These are phyloP conservation scores for Dolichallabes microphthalmus DNA, from an alignment of 2,113 vertebrate species.

Conservation along the genomic window DNA sequence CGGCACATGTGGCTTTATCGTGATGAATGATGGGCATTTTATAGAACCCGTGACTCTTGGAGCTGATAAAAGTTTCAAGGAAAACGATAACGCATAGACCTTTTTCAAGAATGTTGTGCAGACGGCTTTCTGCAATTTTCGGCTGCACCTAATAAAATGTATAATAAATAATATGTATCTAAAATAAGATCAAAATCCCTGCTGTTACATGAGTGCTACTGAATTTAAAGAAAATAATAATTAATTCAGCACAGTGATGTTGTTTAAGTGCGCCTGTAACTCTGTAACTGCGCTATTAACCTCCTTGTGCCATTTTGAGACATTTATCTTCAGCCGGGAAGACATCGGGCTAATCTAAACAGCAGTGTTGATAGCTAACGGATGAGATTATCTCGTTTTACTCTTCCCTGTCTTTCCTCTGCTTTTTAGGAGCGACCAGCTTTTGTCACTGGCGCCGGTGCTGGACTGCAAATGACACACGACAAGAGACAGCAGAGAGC, in stretches of 20 bases:
- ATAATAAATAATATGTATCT: not conserved
- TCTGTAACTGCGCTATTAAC: conserved; percentile 12
- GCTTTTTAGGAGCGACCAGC: conserved; percentile 65
- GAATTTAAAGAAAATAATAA: not conserved
- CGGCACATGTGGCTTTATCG: conserved; percentile 37
- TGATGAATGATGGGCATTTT: conserved; percentile 37
- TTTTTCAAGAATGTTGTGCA: not conserved
- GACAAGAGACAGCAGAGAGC: conserved; percentile 20
- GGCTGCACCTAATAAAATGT: not conserved
- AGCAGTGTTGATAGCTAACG: conserved; percentile 71
- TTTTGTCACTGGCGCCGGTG: conserved; percentile 75
- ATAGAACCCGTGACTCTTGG: not conserved
- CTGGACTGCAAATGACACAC: conserved; percentile 63
- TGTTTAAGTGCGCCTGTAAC: not conserved
- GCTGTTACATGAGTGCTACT: not conserved
- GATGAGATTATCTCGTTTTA: conserved; percentile 73
- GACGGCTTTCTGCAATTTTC: not conserved
- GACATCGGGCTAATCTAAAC: conserved; percentile 70
- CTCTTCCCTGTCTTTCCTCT: conserved; percentile 64
- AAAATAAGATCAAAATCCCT: not conserved
- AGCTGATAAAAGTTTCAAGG: not conserved
- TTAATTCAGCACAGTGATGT: not conserved
- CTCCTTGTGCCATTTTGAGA: conserved; percentile 57
- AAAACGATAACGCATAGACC: not conserved
- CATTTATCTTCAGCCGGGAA: conserved; percentile 52